phyloP scores from a whole-genome alignment of 2,113 vertebrate species.

The Scomber scombrus region DNA sequence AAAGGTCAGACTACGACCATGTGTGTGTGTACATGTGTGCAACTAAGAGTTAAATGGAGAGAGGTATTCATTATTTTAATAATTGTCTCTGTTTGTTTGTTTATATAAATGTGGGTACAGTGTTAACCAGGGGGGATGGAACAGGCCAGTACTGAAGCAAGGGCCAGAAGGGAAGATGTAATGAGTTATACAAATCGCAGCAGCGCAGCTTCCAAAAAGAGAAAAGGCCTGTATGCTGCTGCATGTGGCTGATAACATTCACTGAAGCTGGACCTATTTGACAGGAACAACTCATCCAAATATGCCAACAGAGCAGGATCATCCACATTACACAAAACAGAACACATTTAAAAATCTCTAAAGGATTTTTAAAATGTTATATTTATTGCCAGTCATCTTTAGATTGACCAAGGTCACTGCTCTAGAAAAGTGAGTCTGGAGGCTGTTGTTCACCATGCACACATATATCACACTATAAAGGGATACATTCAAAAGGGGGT shows the following conservation, averaged over 20 bases:
- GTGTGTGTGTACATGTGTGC: neutral
- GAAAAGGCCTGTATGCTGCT: constrained; percentile 37
- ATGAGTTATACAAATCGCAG: constrained; percentile 53
- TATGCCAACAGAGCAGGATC: neutral
- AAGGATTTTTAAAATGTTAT: too few species aligned
- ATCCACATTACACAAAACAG: neutral
- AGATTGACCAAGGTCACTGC: constrained; percentile 3
- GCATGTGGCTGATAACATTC: constrained; percentile 66
- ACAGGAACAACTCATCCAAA: constrained; percentile 26
- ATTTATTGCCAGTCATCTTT: neutral
- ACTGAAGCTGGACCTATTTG: constrained; percentile 49
- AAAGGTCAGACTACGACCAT: constrained; percentile 21
- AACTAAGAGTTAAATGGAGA: neutral
- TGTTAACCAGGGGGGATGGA: constrained; percentile 26
- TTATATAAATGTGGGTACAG: constrained; percentile 21
- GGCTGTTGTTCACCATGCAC: neutral
- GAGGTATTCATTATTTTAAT: constrained; percentile 13
- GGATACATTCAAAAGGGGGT: constrained; percentile 6
- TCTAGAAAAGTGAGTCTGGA: neutral
- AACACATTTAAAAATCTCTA: neutral
- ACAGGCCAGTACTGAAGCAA: constrained; percentile 41
- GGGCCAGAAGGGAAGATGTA: constrained; percentile 38
- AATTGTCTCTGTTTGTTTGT: constrained; percentile 34
- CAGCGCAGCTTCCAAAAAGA: constrained; percentile 37
- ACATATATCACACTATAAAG: neutral